Percentiles rank a stretch among this genome's conserved stretches.
These are phyloP conservation scores for Phymanthus crucifer DNA, from an alignment of 92 coral and sea anemone genomes.

Conservation along the genomic window DNA sequence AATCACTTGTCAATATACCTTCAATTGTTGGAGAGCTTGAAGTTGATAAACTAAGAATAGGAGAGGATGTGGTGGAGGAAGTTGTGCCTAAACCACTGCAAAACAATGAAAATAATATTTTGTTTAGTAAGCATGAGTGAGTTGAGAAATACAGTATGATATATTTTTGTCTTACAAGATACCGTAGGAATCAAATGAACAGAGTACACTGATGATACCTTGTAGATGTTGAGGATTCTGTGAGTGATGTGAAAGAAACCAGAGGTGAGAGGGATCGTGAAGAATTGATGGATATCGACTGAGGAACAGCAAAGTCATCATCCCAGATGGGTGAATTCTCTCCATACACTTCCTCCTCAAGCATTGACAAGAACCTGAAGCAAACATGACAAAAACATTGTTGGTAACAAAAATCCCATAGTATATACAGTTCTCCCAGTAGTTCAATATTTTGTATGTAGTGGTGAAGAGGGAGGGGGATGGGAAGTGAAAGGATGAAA, in stretches of 20 bases:
- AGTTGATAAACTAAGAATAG: slow-evolving; percentile 20
- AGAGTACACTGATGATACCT: no score
- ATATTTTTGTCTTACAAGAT: not conserved
- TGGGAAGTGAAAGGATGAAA: no score
- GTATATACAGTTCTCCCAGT: no score
- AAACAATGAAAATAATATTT: not conserved
- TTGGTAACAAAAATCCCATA: not conserved
- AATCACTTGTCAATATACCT: not conserved
- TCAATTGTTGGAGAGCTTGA: slow-evolving; percentile 39
- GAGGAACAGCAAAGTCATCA: slow-evolving; percentile 88
- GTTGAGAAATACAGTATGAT: not conserved
- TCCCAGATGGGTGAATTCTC: slow-evolving; percentile 91
- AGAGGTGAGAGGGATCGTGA: slow-evolving; percentile 69
- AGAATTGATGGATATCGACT: slow-evolving; percentile 70
- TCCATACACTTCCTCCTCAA: slow-evolving; percentile 92
- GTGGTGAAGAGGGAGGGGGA: no score
- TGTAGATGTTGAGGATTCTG: slow-evolving; percentile 34
- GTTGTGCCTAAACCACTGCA: slow-evolving; percentile 23
- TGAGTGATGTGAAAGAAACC: slow-evolving; percentile 52
- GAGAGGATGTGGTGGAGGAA: slow-evolving; percentile 21
- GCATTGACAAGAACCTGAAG: slow-evolving; percentile 79
- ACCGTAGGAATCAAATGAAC: no score
- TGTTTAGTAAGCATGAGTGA: no score
- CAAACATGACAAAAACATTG: not conserved
- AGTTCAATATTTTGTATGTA: no score